Evolutionary conservation across 2,888 invertebrate genomes (phyloP).

Genomic region (Magallana nippona): DNA sequence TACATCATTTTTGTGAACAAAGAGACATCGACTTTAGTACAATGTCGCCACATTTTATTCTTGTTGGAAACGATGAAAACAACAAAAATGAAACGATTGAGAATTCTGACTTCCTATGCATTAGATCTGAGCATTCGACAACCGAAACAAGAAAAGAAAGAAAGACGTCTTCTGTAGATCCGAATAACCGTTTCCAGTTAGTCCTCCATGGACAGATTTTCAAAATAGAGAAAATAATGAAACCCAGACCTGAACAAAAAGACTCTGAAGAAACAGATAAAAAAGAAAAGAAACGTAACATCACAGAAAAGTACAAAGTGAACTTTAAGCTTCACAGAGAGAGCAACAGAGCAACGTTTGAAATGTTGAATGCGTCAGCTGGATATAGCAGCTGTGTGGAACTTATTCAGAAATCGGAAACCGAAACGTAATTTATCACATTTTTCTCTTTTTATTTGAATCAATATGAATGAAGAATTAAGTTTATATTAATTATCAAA

Average conservation of each 20-base stretch:
- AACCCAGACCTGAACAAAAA: background rate
- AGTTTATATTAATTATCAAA: no score
- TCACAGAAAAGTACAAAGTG: slow-evolving; percentile 36
- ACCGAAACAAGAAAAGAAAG: background rate
- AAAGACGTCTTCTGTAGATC: background rate
- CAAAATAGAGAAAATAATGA: slow-evolving; percentile 19
- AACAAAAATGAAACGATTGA: slow-evolving; percentile 13
- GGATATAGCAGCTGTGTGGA: slow-evolving; percentile 40
- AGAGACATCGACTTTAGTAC: slow-evolving; percentile 62
- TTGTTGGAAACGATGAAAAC: slow-evolving; percentile 30
- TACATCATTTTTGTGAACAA: slow-evolving; percentile 52
- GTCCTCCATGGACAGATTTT: slow-evolving; percentile 49
- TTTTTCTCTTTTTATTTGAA: background rate
- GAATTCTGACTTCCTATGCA: slow-evolving; percentile 46
- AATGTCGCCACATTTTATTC: slow-evolving; percentile 39
- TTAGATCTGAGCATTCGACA: slow-evolving; percentile 37
- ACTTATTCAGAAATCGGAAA: slow-evolving; percentile 47
- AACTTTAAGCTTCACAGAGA: slow-evolving; percentile 50
- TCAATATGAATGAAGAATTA: background rate
- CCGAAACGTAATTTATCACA: slow-evolving; percentile 36
- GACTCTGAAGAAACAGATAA: background rate
- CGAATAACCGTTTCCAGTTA: slow-evolving; percentile 40
- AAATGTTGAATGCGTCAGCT: slow-evolving; percentile 6
- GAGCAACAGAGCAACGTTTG: background rate
- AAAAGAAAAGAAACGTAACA: slow-evolving; percentile 10